These are phyloP conservation scores for Xenopus petersii DNA, from an alignment of 2,797 vertebrate species.

Conservation along the genomic window DNA sequence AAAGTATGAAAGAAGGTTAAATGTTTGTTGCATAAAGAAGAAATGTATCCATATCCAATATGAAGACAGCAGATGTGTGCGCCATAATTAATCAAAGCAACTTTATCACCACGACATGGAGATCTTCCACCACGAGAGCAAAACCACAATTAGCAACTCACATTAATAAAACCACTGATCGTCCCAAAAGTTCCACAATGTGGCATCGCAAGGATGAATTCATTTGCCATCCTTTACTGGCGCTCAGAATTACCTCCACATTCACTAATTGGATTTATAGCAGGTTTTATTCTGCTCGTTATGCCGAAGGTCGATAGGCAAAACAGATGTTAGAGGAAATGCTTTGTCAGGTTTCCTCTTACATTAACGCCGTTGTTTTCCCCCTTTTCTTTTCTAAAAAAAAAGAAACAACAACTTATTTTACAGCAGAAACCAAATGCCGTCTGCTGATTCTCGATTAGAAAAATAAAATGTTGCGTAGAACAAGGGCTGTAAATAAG, in stretches of 20 bases:
- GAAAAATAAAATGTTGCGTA: background rate
- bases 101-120: background rate
- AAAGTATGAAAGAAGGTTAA: no score
- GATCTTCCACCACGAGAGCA: background rate
- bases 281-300: constrained; percentile 21
- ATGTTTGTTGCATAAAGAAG: no score
- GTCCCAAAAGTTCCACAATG: background rate
- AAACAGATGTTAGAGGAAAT: constrained; percentile 38
- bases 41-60: no score
- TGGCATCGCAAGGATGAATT: constrained; percentile 10
- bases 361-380: constrained; percentile 11
- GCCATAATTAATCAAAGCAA: no score
- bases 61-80: no score
- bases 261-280: constrained; percentile 29
- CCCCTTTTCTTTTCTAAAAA: background rate
- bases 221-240: constrained; percentile 25
- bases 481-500: background rate
- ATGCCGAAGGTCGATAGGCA: constrained; percentile 13
- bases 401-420: constrained; percentile 28
- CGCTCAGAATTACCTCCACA: background rate
- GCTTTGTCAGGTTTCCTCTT: constrained; percentile 37
- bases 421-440: constrained; percentile 21
- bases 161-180: background rate
- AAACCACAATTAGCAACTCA: background rate
- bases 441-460: constrained; percentile 13